Evolutionary conservation across 2,797 vertebrate genomes (phyloP).

Genomic region (Bufotes viridis): DNA sequence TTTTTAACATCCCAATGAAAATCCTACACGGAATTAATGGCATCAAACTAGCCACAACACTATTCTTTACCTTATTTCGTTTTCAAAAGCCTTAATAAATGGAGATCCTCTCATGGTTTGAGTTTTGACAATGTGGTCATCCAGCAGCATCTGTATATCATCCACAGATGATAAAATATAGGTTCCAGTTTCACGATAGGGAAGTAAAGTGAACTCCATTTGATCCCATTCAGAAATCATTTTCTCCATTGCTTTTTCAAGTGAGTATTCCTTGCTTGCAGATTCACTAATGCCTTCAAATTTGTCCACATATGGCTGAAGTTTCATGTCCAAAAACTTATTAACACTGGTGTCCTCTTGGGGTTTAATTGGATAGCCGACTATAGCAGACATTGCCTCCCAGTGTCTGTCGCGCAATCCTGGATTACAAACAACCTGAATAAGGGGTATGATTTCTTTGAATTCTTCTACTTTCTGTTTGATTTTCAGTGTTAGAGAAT

Average conservation of each 20-base stretch:
- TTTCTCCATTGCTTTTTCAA: slow-evolving; percentile 86
- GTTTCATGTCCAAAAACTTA: slow-evolving; percentile 78
- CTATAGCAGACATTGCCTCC: slow-evolving; percentile 81
- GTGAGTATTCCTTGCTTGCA: slow-evolving; percentile 84
- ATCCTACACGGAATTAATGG: neutral
- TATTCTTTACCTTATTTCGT: slow-evolving; percentile 77
- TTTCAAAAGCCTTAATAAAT: slow-evolving; percentile 86
- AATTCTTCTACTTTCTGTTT: slow-evolving; percentile 82
- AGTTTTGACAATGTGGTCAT: slow-evolving; percentile 90
- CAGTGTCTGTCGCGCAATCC: slow-evolving; percentile 84
- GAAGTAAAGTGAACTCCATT: slow-evolving; percentile 80
- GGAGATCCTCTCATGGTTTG: slow-evolving; percentile 88
- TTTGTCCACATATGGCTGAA: slow-evolving; percentile 78
- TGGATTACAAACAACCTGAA: slow-evolving; percentile 86
- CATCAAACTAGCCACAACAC: neutral
- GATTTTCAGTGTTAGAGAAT: slow-evolving; percentile 76
- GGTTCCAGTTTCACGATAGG: slow-evolving; percentile 84
- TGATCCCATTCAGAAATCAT: slow-evolving; percentile 81
- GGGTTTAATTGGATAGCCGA: slow-evolving; percentile 74
- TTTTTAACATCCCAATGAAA: neutral
- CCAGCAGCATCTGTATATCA: slow-evolving; percentile 86
- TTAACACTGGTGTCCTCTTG: slow-evolving; percentile 74
- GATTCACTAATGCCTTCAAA: slow-evolving; percentile 84
- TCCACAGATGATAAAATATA: slow-evolving; percentile 84
- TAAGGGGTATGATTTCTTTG: slow-evolving; percentile 81